These are phyloP conservation scores for Apostichopus californicus DNA, from an alignment of 35 echinoderm and acorn worm genomes.

Conservation along the genomic window DNA sequence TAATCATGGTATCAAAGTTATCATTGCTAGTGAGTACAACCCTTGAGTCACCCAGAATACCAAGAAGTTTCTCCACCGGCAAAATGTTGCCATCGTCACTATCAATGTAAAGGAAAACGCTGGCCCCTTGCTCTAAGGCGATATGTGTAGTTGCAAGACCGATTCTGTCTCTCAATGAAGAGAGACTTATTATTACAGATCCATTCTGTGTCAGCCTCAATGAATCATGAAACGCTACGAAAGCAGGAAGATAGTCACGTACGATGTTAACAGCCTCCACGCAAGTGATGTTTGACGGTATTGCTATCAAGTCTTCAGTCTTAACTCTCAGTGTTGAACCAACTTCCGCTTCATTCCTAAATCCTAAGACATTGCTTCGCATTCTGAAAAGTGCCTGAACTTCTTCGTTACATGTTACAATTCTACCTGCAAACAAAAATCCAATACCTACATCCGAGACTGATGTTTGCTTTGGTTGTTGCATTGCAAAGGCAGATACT, in stretches of 20 bases:
- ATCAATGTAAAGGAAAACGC: slow-evolving; percentile 89
- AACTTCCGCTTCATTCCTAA: slow-evolving; percentile 63
- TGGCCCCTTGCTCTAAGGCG: slow-evolving; percentile 91
- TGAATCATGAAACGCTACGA: slow-evolving; percentile 96
- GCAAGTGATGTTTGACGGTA: slow-evolving; percentile 83
- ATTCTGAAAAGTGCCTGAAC: slow-evolving; percentile 86
- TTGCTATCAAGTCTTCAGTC: slow-evolving; percentile 78
- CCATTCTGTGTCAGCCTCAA: slow-evolving; percentile 86
- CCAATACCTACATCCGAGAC: slow-evolving; percentile 66
- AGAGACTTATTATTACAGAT: slow-evolving; percentile 87
- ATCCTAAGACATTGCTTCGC: slow-evolving; percentile 85
- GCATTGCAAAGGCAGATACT: slow-evolving; percentile 80
- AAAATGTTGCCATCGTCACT: slow-evolving; percentile 90
- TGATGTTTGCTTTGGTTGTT: slow-evolving; percentile 62
- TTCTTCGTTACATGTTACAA: slow-evolving; percentile 86
- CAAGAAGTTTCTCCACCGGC: slow-evolving; percentile 90
- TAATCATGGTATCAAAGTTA: slow-evolving; percentile 89
- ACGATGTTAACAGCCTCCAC: slow-evolving; percentile 93
- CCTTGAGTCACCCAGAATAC: slow-evolving; percentile 89
- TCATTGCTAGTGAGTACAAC: slow-evolving; percentile 90
- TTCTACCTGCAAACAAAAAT: slow-evolving; percentile 80
- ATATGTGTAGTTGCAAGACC: slow-evolving; percentile 93
- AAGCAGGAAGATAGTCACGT: slow-evolving; percentile 89
- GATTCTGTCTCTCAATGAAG: slow-evolving; percentile 85
- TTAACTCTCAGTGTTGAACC: slow-evolving; percentile 70